Evolutionary conservation across 2,113 vertebrate genomes (phyloP).

Genomic region (Cheirogaleus medius): DNA sequence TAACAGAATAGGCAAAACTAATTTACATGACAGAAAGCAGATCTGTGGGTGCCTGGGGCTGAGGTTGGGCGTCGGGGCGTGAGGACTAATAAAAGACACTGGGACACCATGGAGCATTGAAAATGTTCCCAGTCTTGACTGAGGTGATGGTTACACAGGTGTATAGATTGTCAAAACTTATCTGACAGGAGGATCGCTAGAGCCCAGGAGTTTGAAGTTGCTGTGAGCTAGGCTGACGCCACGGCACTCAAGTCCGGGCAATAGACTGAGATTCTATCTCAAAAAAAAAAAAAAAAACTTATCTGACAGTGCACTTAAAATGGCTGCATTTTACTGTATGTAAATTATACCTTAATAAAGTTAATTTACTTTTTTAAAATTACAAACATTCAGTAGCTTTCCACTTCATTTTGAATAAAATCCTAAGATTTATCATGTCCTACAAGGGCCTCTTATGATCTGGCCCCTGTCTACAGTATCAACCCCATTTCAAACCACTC

Average conservation of each 20-base stretch:
- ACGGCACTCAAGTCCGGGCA: too few relatives aligned
- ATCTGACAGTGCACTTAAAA: neutral
- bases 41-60: neutral
- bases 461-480: neutral
- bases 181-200: too few relatives aligned
- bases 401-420: neutral
- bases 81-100: neutral
- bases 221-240: too few relatives aligned
- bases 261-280: too few relatives aligned
- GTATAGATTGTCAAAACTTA: neutral
- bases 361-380: neutral
- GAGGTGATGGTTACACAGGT: neutral
- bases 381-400: neutral
- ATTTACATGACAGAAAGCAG: neutral
- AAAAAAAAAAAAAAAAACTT: neutral
- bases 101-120: too few relatives aligned
- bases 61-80: neutral
- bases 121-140: neutral
- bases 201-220: too few relatives aligned
- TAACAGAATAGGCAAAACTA: neutral
- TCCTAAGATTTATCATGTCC: neutral
- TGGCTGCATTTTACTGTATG: neutral
- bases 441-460: neutral
- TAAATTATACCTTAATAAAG: neutral
- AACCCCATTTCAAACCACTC: neutral